These are phyloP conservation scores for Brachionus manjavacas DNA, from an alignment of 1,140 invertebrate genomes.

Conservation along the genomic window DNA sequence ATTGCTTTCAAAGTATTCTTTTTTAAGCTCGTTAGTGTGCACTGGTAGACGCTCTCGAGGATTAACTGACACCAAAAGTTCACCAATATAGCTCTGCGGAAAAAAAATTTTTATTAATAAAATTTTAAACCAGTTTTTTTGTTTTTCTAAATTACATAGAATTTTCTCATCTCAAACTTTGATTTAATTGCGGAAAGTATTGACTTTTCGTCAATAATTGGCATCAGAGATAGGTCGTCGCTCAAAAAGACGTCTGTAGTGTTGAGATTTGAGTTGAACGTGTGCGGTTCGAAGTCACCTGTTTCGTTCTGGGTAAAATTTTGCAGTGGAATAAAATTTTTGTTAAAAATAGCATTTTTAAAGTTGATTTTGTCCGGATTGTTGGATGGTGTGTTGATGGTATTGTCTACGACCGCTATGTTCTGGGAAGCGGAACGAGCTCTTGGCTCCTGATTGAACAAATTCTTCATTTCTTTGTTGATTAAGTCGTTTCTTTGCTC, in stretches of 20 bases:
- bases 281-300: background rate
- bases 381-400: background rate
- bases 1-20: slow-evolving; percentile 75
- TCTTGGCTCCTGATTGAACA: slow-evolving; percentile 5
- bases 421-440: background rate
- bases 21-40: slow-evolving; percentile 59
- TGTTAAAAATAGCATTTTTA: slow-evolving; percentile 11
- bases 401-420: background rate
- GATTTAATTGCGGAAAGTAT: background rate
- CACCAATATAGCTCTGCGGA: slow-evolving; percentile 71
- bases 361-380: slow-evolving; percentile 10
- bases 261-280: slow-evolving; percentile 13
- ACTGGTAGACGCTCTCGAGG: slow-evolving; percentile 84
- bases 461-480: slow-evolving; percentile 21
- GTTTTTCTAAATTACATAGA: slow-evolving; percentile 6
- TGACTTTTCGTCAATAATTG: slow-evolving; percentile 31
- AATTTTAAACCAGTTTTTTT: background rate
- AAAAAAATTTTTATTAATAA: background rate
- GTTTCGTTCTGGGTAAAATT: slow-evolving; percentile 31
- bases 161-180: slow-evolving; percentile 40
- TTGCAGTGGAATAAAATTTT: slow-evolving; percentile 19
- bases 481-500: background rate
- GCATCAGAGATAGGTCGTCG: slow-evolving; percentile 7
- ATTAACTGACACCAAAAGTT: slow-evolving; percentile 73
- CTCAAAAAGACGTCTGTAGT: slow-evolving; percentile 15